Evolutionary conservation across 2,797 vertebrate species (phyloP).

Genomic region (Intellagama lesueurii): DNA sequence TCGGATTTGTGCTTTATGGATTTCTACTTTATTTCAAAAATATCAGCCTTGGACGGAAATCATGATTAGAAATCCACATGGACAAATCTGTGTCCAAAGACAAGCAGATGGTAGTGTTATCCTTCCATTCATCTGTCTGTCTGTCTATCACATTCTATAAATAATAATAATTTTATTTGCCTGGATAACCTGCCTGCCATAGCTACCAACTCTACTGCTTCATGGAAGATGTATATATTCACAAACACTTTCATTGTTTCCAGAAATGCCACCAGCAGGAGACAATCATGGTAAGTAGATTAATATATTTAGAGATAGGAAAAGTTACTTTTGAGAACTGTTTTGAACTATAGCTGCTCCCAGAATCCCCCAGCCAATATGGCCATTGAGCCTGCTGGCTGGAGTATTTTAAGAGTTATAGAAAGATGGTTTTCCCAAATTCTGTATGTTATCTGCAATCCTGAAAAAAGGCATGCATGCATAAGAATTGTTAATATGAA

Average conservation of each 20-base stretch:
- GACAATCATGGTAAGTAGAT: not conserved
- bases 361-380: too few species aligned
- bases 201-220: not conserved
- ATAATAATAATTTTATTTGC: fast-evolving
- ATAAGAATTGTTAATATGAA: not conserved
- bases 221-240: not conserved
- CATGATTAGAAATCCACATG: conserved; percentile 54
- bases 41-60: conserved; percentile 58
- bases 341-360: too few species aligned
- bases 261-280: not conserved
- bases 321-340: too few species aligned
- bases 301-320: not conserved
- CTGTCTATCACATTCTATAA: not conserved
- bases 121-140: not conserved
- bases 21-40: conserved; percentile 63
- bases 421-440: too few species aligned
- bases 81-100: conserved; percentile 54
- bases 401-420: too few species aligned
- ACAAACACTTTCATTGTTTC: not conserved
- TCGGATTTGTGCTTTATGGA: conserved; percentile 60
- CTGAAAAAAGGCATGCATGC: not conserved
- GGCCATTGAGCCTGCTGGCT: too few species aligned
- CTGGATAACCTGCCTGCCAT: not conserved
- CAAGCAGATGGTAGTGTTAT: not conserved
- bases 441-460: not conserved